These are phyloP conservation scores for Semicossyphus pulcher DNA, from an alignment of 2,113 vertebrate genomes.

Conservation along the genomic window DNA sequence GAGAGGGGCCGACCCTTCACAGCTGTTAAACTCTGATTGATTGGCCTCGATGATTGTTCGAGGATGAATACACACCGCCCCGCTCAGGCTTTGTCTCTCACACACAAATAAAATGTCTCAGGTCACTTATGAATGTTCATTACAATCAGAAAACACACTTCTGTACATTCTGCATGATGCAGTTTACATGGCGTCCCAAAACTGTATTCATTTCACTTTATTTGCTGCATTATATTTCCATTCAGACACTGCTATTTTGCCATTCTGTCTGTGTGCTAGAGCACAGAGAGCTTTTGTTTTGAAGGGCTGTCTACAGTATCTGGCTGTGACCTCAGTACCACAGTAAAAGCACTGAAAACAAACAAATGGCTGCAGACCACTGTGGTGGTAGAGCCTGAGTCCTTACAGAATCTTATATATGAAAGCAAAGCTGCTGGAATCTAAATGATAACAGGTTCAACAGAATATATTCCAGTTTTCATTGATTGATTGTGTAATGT, in stretches of 20 bases:
- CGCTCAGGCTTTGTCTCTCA: neutral
- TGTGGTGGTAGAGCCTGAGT: no score
- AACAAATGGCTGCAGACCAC: neutral
- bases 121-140: neutral
- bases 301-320: neutral
- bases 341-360: neutral
- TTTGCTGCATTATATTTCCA: neutral
- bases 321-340: constrained; percentile 4
- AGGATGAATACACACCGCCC: neutral
- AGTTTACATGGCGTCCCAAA: neutral
- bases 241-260: no score
- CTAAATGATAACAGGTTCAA: no score
- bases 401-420: no score
- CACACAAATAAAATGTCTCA: neutral
- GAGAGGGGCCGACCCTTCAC: constrained; percentile 33
- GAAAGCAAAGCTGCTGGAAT: no score
- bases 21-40: constrained; percentile 43
- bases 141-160: no score
- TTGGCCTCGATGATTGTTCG: neutral
- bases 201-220: neutral
- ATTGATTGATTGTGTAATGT: no score
- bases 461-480: no score
- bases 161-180: neutral
- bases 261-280: neutral
- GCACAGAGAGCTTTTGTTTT: constrained; percentile 1